These are phyloP conservation scores for Carposina sasakii DNA, from an alignment of 1,140 invertebrate genomes.

Conservation along the genomic window DNA sequence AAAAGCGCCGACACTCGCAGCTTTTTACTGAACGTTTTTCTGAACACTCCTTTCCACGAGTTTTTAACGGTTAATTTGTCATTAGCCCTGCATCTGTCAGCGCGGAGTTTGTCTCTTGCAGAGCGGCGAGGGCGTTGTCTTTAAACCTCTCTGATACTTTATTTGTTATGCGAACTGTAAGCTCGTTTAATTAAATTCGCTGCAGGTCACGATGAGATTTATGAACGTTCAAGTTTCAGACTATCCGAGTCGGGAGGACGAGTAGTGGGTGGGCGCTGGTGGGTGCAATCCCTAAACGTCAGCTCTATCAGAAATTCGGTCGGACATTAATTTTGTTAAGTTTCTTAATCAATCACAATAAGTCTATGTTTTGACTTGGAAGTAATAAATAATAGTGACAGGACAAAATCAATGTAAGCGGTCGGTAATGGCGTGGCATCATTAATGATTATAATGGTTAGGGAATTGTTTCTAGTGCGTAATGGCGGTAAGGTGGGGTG, in stretches of 20 bases:
- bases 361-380: conserved; percentile 22
- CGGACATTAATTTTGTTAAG: conserved; percentile 13
- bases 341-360: conserved; percentile 19
- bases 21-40: conserved; percentile 39
- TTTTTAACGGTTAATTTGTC: conserved; percentile 56
- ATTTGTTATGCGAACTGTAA: not conserved
- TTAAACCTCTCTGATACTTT: not conserved
- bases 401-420: conserved; percentile 38
- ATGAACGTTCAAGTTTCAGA: not conserved
- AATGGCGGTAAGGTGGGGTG: conserved; percentile 58
- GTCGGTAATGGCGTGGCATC: conserved; percentile 31
- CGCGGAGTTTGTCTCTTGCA: conserved; percentile 28
- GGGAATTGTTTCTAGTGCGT: conserved; percentile 62
- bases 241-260: not conserved
- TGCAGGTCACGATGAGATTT: not conserved
- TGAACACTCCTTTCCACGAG: conserved; percentile 32
- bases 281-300: too few relatives aligned
- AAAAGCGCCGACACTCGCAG: conserved; percentile 30
- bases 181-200: not conserved
- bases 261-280: not conserved
- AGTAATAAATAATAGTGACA: conserved; percentile 31
- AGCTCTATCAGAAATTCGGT: too few relatives aligned
- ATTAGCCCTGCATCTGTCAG: conserved; percentile 51
- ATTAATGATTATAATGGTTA: conserved; percentile 61
- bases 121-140: not conserved